Conservation (phyloP, 2,888 invertebrate genomes). For the Sphecodes monilicornis region DNA sequence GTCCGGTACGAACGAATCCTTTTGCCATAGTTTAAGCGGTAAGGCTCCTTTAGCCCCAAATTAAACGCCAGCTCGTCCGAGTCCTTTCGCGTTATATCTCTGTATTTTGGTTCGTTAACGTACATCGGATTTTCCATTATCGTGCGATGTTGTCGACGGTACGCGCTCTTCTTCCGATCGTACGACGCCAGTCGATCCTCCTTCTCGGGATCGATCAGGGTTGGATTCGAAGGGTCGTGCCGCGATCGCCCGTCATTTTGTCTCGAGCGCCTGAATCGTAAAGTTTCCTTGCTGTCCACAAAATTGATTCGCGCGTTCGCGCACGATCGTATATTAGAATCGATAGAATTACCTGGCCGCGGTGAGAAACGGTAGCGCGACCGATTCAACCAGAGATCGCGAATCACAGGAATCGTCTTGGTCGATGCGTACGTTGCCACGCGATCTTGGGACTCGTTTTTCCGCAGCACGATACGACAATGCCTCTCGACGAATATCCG, state of each 20-base stretch:
- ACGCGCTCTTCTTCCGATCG: not conserved
- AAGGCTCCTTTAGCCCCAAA: conserved; percentile 65
- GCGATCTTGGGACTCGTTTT: not conserved
- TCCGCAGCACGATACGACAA: not conserved
- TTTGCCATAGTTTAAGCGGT: too few relatives aligned
- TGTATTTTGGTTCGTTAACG: conserved; percentile 68
- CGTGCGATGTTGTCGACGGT: not conserved
- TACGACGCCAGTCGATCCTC: not conserved
- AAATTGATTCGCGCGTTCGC: not conserved
- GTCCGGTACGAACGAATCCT: not conserved
- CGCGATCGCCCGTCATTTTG: not conserved
- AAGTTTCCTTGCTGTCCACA: not conserved
- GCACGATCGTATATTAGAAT: not conserved
- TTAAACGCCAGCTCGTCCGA: conserved; percentile 1
- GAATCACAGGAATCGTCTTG: not conserved
- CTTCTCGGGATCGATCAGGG: not conserved
- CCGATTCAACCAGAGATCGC: not conserved
- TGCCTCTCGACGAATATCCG: not conserved
- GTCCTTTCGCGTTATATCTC: conserved; percentile 60
- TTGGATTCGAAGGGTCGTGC: not conserved
- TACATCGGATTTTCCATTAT: not conserved
- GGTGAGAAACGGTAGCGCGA: not conserved
- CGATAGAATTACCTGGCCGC: not conserved
- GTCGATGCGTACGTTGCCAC: not conserved
- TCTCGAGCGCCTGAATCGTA: not conserved